Evolutionary conservation across 2,888 invertebrate genomes (phyloP).

Genomic region (Cosmia pyralina): DNA sequence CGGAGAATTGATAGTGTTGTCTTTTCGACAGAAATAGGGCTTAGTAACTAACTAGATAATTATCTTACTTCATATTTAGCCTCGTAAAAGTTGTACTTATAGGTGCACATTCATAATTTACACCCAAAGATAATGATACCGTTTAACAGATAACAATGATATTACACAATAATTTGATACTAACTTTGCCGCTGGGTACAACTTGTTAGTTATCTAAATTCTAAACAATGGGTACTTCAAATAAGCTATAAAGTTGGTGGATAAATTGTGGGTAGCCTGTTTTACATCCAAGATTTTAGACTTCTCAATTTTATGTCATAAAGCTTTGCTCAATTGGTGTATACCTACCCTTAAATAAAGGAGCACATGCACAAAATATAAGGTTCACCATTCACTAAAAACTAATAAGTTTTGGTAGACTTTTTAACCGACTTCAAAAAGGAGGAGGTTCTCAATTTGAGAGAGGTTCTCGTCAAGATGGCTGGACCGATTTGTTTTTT

Average conservation of each 20-base stretch:
- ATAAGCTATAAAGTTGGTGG: constrained; percentile 41
- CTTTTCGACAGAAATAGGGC: not conserved
- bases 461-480: too few species aligned
- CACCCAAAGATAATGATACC: constrained; percentile 56
- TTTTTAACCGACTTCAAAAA: too few species aligned
- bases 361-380: not conserved
- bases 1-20: constrained; percentile 1
- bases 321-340: constrained; percentile 18
- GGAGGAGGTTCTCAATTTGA: too few species aligned
- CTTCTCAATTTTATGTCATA: constrained; percentile 26
- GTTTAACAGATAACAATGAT: constrained; percentile 53
- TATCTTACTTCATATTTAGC: constrained; percentile 30
- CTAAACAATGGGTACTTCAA: constrained; percentile 50
- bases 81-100: constrained; percentile 50
- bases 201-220: constrained; percentile 49
- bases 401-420: too few species aligned
- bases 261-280: constrained; percentile 35
- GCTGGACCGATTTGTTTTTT: too few species aligned
- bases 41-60: constrained; percentile 17
- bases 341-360: constrained; percentile 7
- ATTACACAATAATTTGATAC: constrained; percentile 58
- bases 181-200: constrained; percentile 36
- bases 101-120: constrained; percentile 43
- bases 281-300: constrained; percentile 29
- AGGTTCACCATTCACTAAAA: not conserved